Evolutionary conservation across 2,888 invertebrate species (phyloP), one percentile per base, ranked within the genome.

Genomic region (Sarcophaga variegata): DNA sequence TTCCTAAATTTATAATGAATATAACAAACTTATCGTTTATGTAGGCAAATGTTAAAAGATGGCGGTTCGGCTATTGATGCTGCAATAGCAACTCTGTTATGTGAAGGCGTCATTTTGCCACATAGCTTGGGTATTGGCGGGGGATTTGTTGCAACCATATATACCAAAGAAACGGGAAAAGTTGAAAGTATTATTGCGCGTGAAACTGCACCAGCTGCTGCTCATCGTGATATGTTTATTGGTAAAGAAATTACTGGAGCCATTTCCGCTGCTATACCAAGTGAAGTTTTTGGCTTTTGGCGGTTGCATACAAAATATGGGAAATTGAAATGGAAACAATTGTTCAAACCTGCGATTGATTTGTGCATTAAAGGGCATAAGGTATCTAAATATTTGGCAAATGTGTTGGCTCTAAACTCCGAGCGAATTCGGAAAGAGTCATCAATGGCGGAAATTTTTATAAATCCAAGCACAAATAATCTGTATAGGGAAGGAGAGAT

Each of bases 111-210:
- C 6, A 95, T 96, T 4, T 96, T 97, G 92, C 95, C 97, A 6
- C 97, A 98, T 93, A 96, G 97, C 90, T 97, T 96, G 96, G 98
- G 98, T 0, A 93, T 98, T 6, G 98, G 98, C 4, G 98, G 98
- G 67, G 98, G 98, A 17, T 98, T 98, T 93, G 94, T 98, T 54
- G 96, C 97, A 93, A 97, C 97, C 0, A 95, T 97, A 81, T 98
- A 97, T 94, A 95, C 96, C 90, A 95, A 95, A 77, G 89, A 92
- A 66, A 95, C 94, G 1, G 93, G 95, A 6, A 94, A 92, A 80
- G 95, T 96, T 2, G 94, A 95, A 71, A 95, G 95, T 17, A 91
- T 98, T 74, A 96, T 97, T 92, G 96, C 97, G 0, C 94, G 97
- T 85, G 98, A 98, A 94, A 94, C 95, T 0, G 98, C 97, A 0